Base-by-base conservation (phyloP, 2,113 vertebrate genomes). In the Steatornis caripensis region DNA sequence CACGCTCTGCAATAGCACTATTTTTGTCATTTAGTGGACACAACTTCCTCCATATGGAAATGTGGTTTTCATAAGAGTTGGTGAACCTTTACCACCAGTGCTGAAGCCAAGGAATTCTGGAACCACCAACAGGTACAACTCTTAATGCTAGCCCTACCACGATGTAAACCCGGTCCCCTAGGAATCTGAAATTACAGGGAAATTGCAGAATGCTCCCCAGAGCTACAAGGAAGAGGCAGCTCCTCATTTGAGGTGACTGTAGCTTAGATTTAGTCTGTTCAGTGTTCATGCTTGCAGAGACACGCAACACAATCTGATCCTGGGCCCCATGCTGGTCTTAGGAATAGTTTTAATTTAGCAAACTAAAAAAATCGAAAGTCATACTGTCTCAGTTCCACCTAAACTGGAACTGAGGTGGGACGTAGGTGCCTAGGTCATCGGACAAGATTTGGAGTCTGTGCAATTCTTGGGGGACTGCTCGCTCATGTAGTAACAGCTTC, bases 301-400 rank as follows among this genome's bases (percentile, higher is more conserved):
- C 78, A 85, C 4, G 16, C 30, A 58, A 24, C 30, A 15, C 72
- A 86, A 79, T 90, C 88, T 65, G 51, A 96, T 86, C 70, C 61
- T 93, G 93, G 95, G 13, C 13, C 51, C 70, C 21, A 30, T 21
- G 24, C 26, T 86, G 81, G 62, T 84, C 82, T 64, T 61, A 95
- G 76, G 81, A 92, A 83, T 84, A 95, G 71, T 95, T 96, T 95
- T 87, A 90, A 96, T 89, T 93, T 77, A 91, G 66, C n/a, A 78
- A 66, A 82, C 62, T 49, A 39, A 66, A 60, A 85, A 58, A 54
- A 36, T 2, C 21, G 30, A 13, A 80, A 87, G 19, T 26, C 64
- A 11, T 76, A 10, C 8, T 60, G 39, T 69, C 22, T 54, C 32
- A 60, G 26, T 82, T 71, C 39, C 27, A 34, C 13, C 51, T 77